A percentile compares a stretch with the other conserved stretches of the same genome.
phyloP scores from a whole-genome alignment of 1,140 invertebrate species.

The Sminthurides bifidus region DNA sequence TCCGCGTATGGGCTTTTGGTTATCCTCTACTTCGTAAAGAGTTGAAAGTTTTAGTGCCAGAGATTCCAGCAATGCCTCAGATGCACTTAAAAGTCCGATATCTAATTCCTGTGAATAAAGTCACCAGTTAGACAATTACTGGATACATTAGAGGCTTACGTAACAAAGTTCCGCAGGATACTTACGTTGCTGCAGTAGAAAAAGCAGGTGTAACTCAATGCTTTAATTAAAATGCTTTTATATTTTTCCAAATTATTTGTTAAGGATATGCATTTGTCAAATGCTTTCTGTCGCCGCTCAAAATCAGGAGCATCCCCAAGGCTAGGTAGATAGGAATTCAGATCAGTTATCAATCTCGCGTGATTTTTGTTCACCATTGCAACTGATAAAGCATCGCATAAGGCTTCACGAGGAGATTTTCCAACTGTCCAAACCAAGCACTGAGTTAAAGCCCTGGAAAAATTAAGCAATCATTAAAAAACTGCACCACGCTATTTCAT shows the following conservation, averaged over 20 bases:
- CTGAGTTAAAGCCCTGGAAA: neutral
- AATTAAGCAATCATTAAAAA: neutral
- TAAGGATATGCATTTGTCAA: neutral
- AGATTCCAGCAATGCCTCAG: neutral
- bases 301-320: neutral
- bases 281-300: neutral
- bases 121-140: neutral
- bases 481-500: neutral
- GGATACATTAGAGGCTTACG: too few species aligned
- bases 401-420: conserved; percentile 1
- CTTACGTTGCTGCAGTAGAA: neutral
- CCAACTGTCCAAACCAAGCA: neutral
- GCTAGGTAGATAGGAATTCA: neutral
- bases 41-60: neutral
- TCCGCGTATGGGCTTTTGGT: neutral
- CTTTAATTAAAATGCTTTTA: neutral
- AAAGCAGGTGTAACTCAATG: neutral
- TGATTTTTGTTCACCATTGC: conserved; percentile 3
- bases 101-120: neutral
- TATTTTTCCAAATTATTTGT: neutral
- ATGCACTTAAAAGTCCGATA: neutral
- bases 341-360: neutral
- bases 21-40: neutral
- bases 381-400: neutral
- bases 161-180: too few species aligned